Evolutionary conservation across 2,888 invertebrate species (phyloP).

Genomic region (Rhingia rostrata): DNA sequence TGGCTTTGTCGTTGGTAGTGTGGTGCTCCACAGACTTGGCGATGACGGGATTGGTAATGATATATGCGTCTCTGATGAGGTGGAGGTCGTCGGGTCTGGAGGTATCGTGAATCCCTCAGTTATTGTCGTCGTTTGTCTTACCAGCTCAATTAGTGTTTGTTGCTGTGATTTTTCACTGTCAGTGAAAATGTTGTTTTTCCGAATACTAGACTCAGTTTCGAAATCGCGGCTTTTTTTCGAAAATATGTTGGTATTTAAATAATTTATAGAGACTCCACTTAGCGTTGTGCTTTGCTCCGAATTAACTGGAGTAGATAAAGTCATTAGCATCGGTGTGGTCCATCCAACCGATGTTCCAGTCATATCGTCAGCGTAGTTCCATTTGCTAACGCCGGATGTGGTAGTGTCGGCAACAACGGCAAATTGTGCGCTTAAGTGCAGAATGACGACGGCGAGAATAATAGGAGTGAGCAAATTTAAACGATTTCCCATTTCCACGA

Average conservation of each 20-base stretch:
- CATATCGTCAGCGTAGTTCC: slow-evolving; percentile 14
- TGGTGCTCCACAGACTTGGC: slow-evolving; percentile 21
- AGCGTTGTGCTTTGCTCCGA: slow-evolving; percentile 5
- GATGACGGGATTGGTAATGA: slow-evolving; percentile 18
- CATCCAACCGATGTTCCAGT: background rate
- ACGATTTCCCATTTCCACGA: slow-evolving; percentile 66
- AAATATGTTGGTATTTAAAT: background rate
- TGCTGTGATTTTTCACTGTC: slow-evolving; percentile 10
- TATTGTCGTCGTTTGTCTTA: slow-evolving; percentile 3
- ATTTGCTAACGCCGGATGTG: slow-evolving; percentile 24
- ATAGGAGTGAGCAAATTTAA: slow-evolving; percentile 35
- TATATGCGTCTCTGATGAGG: slow-evolving; percentile 27
- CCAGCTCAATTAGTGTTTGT: slow-evolving; percentile 36
- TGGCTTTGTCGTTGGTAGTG: slow-evolving; percentile 15
- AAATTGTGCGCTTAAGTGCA: slow-evolving; percentile 34
- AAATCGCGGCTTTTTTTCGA: background rate
- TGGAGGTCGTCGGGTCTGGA: slow-evolving; percentile 7
- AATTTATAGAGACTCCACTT: background rate
- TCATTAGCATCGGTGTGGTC: slow-evolving; percentile 1
- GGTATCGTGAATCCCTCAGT: slow-evolving; percentile 20
- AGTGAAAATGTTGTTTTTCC: background rate
- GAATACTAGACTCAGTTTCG: slow-evolving; percentile 9
- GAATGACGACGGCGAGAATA: slow-evolving; percentile 45
- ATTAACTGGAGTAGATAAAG: background rate
- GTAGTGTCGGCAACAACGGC: slow-evolving; percentile 27